A percentile compares a stretch with the other conserved stretches of the same genome.
phyloP scores from a whole-genome alignment of 2,888 invertebrate genomes.

The Euproctis similis region DNA sequence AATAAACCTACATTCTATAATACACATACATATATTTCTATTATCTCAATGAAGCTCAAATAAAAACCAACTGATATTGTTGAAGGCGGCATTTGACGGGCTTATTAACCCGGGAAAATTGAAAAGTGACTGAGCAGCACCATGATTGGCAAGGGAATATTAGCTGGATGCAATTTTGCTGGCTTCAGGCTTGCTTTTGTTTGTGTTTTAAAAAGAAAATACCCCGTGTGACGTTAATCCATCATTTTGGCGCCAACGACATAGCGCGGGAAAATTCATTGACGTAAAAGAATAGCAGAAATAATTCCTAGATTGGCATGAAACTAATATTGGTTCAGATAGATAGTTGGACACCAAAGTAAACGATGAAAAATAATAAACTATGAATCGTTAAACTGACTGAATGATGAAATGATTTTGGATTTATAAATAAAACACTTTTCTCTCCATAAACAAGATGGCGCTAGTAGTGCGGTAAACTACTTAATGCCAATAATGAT shows the following conservation, averaged over 20 bases:
- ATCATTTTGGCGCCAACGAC: slow-evolving; percentile 44
- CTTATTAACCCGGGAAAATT: slow-evolving; percentile 72
- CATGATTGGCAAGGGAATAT: slow-evolving; percentile 74
- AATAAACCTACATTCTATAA: too few species aligned
- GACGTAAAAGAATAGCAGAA: too few species aligned
- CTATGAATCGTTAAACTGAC: too few species aligned
- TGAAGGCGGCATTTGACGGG: slow-evolving; percentile 54
- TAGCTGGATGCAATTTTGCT: slow-evolving; percentile 65
- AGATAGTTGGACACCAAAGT: too few species aligned
- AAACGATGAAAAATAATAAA: too few species aligned
- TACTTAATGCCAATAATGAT: background rate
- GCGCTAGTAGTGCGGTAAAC: background rate
- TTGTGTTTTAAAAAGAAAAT: slow-evolving; percentile 55
- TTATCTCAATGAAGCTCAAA: slow-evolving; percentile 26
- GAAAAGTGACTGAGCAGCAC: slow-evolving; percentile 66
- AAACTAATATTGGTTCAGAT: too few species aligned
- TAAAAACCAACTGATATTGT: slow-evolving; percentile 53
- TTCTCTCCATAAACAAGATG: too few species aligned
- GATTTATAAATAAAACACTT: too few species aligned
- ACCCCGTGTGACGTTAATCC: slow-evolving; percentile 55
- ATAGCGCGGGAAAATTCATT: slow-evolving; percentile 23
- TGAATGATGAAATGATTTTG: too few species aligned
- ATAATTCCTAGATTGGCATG: too few species aligned
- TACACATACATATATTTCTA: slow-evolving; percentile 14
- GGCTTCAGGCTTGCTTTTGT: slow-evolving; percentile 46